These are phyloP conservation scores for Beroe ovata DNA, from an alignment of 37 sponge, comb jelly and placozoan species.

Conservation along the genomic window DNA sequence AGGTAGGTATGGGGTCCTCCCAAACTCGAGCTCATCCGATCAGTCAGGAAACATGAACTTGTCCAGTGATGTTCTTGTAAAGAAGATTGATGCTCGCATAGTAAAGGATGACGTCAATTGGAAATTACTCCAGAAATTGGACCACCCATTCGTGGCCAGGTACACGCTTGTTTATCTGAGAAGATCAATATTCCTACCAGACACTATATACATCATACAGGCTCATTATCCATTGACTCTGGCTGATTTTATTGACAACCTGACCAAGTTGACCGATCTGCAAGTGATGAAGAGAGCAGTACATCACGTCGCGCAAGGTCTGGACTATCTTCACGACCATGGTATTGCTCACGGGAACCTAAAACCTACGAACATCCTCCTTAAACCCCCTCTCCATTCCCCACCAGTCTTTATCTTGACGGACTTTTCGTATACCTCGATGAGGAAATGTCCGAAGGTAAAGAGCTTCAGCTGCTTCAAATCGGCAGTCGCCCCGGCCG, in stretches of 20 bases:
- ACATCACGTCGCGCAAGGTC: not conserved
- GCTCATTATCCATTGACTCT: not conserved
- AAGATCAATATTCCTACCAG: not conserved
- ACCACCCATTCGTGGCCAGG: conserved; percentile 14
- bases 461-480: not conserved
- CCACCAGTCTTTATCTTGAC: conserved; percentile 3
- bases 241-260: not conserved
- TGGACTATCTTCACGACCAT: not conserved
- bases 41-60: not conserved
- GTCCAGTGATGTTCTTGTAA: not conserved
- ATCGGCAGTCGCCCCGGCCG: not conserved
- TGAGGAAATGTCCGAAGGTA: not conserved
- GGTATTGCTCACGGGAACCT: conserved; percentile 2
- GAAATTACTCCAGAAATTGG: not conserved
- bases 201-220: not conserved
- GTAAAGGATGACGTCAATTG: conserved; percentile 4
- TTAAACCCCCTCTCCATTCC: not conserved
- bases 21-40: not conserved
- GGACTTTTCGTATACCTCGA: not conserved
- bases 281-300: not conserved
- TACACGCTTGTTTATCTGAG: not conserved
- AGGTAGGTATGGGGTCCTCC: not conserved
- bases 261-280: not conserved
- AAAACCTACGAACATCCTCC: conserved; percentile 12
- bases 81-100: conserved; percentile 1